Evolutionary conservation across 1,140 invertebrate genomes (phyloP).

Genomic region (Nymphalis io): DNA sequence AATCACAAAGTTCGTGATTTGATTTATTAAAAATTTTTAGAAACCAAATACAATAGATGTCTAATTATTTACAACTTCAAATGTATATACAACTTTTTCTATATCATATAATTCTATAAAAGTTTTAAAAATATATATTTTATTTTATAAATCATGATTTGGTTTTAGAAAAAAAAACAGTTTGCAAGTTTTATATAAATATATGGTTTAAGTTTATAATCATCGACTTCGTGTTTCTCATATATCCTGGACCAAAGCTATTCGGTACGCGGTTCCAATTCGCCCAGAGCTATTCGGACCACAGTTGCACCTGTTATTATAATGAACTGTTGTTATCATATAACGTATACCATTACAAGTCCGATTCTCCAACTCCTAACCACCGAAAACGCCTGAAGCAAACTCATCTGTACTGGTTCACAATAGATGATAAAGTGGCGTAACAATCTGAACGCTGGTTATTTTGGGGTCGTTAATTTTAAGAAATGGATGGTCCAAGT

Average conservation of each 20-base stretch:
- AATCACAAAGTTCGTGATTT: too few relatives aligned
- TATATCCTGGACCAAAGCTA: slow-evolving; percentile 35
- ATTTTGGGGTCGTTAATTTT: slow-evolving; percentile 18
- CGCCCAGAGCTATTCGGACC: slow-evolving; percentile 53
- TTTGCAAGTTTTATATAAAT: too few relatives aligned
- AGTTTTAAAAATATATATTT: too few relatives aligned
- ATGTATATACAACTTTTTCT: too few relatives aligned
- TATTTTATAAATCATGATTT: too few relatives aligned
- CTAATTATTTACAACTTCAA: too few relatives aligned
- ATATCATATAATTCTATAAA: too few relatives aligned
- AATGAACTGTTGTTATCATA: slow-evolving; percentile 66
- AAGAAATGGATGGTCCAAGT: slow-evolving; percentile 28
- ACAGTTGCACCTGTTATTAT: slow-evolving; percentile 68
- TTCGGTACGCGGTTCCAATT: slow-evolving; percentile 49
- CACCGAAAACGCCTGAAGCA: slow-evolving; percentile 3
- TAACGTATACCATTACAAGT: slow-evolving; percentile 31
- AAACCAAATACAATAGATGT: too few relatives aligned
- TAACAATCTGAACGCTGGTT: not conserved
- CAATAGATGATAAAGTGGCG: slow-evolving; percentile 15
- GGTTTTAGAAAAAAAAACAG: not conserved
- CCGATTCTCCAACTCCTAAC: slow-evolving; percentile 5
- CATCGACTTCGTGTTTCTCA: slow-evolving; percentile 14
- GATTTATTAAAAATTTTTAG: too few relatives aligned
- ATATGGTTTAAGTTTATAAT: not conserved
- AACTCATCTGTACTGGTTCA: slow-evolving; percentile 10